A percentile compares a stretch with the other conserved stretches of the same genome.
These are phyloP conservation scores for Augiades crinisus DNA, from an alignment of 2,888 invertebrate genomes.

Conservation along the genomic window DNA sequence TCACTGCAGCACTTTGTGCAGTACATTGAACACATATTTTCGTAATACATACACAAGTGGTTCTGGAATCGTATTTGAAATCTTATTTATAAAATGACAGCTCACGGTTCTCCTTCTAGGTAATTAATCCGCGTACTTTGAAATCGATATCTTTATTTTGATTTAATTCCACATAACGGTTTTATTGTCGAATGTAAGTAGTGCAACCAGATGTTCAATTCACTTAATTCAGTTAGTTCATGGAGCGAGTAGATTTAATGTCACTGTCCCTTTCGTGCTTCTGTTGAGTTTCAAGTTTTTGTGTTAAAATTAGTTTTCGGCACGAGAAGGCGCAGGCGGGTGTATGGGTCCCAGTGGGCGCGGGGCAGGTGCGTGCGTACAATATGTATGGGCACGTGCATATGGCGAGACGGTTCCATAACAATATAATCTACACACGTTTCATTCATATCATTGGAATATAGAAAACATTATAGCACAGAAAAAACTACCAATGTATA, in stretches of 20 bases:
- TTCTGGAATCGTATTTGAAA: background rate
- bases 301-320: slow-evolving; percentile 21
- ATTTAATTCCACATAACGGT: slow-evolving; percentile 15
- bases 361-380: slow-evolving; percentile 18
- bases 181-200: slow-evolving; percentile 51
- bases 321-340: slow-evolving; percentile 7
- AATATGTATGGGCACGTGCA: slow-evolving; percentile 21
- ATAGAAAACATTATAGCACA: no score
- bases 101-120: background rate
- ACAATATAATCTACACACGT: background rate
- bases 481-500: no score
- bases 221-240: slow-evolving; percentile 68
- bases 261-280: slow-evolving; percentile 17
- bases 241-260: slow-evolving; percentile 50
- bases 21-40: slow-evolving; percentile 41
- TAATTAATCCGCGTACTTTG: background rate
- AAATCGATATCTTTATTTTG: background rate
- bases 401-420: background rate
- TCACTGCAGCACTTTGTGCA: background rate
- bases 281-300: slow-evolving; percentile 24
- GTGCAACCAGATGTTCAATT: slow-evolving; percentile 67
- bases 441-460: no score
- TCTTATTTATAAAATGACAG: background rate
- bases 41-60: slow-evolving; percentile 35
- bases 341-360: slow-evolving; percentile 2